These are phyloP conservation scores for Stichopus chloronotus DNA, from an alignment of 35 echinoderm and acorn worm species.

Conservation along the genomic window DNA sequence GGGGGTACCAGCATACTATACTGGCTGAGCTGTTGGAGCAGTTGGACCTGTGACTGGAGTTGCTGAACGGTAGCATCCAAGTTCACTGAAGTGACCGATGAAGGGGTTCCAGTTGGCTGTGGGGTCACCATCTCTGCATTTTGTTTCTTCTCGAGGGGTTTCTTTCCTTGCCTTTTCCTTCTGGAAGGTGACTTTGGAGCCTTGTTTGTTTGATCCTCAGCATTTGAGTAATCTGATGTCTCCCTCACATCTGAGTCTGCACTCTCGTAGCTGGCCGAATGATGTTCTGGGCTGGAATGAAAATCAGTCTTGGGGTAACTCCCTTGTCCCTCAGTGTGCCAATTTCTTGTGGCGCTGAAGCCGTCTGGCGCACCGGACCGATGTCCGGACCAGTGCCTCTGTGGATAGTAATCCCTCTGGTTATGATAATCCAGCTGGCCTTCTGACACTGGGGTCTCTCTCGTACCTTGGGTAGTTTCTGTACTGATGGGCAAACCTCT, in stretches of 20 bases:
- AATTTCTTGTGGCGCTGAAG: not conserved
- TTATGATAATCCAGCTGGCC: not conserved
- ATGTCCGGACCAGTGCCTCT: not conserved
- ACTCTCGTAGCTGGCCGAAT: slow-evolving; percentile 1
- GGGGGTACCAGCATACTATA: slow-evolving; percentile 34
- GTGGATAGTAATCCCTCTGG: not conserved
- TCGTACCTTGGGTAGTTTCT: slow-evolving; percentile 7
- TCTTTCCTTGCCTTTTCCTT: not conserved
- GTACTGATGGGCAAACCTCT: not conserved
- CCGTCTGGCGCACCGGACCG: not conserved
- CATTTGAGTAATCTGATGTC: slow-evolving; percentile 26
- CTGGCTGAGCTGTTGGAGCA: slow-evolving; percentile 46
- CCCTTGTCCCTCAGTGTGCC: not conserved
- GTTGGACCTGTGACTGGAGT: slow-evolving; percentile 42
- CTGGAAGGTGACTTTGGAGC: slow-evolving; percentile 1
- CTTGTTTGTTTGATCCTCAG: slow-evolving; percentile 4
- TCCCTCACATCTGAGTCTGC: slow-evolving; percentile 20
- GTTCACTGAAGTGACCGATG: not conserved
- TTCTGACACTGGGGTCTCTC: not conserved
- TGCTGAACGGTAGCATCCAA: slow-evolving; percentile 42
- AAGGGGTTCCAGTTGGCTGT: slow-evolving; percentile 10
- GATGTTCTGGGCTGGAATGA: slow-evolving; percentile 14
- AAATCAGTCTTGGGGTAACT: slow-evolving; percentile 21
- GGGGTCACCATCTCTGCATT: not conserved
- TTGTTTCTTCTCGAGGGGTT: not conserved